Conservation (phyloP, 2,113 vertebrate species). For the Notiomystis cincta region DNA sequence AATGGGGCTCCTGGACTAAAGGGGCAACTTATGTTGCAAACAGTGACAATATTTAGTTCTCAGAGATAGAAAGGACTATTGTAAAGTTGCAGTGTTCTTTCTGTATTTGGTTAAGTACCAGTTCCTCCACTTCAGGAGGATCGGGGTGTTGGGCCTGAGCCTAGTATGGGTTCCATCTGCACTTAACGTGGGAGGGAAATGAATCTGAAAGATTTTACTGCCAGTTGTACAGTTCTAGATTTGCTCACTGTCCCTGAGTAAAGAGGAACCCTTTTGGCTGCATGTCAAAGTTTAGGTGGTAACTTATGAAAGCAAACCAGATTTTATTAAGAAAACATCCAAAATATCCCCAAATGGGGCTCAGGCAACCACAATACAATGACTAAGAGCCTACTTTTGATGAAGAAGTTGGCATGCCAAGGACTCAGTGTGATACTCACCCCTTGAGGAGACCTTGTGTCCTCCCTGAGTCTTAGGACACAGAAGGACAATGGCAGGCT, state of each 20-base stretch:
- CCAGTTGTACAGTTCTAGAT: neutral
- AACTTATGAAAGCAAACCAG: neutral
- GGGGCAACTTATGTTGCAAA: neutral
- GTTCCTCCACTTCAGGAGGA: neutral
- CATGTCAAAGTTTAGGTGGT: neutral
- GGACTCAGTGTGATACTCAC: neutral
- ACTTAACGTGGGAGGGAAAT: neutral
- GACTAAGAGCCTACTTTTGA: neutral
- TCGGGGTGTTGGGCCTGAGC: neutral
- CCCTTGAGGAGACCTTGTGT: neutral
- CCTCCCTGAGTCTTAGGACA: neutral
- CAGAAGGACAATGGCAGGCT: neutral
- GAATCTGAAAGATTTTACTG: neutral
- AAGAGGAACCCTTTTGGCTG: neutral
- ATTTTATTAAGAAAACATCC: neutral
- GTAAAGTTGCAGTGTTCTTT: neutral
- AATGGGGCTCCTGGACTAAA: neutral
- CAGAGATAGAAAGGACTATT: neutral
- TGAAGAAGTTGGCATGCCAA: neutral
- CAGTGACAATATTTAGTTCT: neutral
- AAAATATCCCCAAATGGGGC: neutral
- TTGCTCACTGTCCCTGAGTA: neutral
- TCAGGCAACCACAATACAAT: neutral
- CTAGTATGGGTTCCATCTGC: neutral
- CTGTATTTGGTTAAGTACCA: neutral